Percentiles rank a stretch among this genome's conserved stretches.
Conservation (phyloP, 2,113 vertebrate genomes). For the Erinaceus europaeus region DNA sequence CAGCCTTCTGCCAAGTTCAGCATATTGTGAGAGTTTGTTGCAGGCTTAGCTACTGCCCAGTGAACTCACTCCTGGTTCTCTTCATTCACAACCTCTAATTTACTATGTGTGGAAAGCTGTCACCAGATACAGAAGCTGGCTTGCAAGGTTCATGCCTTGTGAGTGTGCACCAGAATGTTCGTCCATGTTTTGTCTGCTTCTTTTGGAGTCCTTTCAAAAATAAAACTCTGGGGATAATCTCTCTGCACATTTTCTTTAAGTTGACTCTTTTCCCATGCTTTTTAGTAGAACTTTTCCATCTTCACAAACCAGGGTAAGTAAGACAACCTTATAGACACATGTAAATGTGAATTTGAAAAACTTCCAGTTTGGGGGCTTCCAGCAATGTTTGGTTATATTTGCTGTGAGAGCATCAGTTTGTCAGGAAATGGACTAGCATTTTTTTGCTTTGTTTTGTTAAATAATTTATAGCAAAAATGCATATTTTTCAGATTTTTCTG, state of each 20-base stretch:
- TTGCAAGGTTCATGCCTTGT: background rate
- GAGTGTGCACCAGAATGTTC: background rate
- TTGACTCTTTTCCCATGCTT: background rate
- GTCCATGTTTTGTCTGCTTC: background rate
- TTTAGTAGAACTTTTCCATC: background rate
- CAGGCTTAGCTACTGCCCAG: background rate
- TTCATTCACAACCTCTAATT: background rate
- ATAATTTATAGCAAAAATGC: constrained; percentile 13
- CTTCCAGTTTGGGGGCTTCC: background rate
- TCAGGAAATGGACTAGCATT: background rate
- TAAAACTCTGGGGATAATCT: background rate
- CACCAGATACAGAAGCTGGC: background rate
- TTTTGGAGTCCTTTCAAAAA: background rate
- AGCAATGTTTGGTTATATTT: background rate
- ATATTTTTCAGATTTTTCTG: background rate
- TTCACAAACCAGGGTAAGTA: background rate
- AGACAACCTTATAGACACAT: background rate
- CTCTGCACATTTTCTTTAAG: background rate
- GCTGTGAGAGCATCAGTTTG: background rate
- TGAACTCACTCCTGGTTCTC: background rate
- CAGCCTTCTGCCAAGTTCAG: background rate
- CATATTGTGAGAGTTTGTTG: background rate
- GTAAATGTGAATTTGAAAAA: background rate
- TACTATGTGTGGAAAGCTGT: background rate
- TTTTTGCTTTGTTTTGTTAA: constrained; percentile 45